These are phyloP conservation scores for Dunckerocampus dactyliophorus DNA, from an alignment of 2,113 vertebrate genomes.

Conservation along the genomic window DNA sequence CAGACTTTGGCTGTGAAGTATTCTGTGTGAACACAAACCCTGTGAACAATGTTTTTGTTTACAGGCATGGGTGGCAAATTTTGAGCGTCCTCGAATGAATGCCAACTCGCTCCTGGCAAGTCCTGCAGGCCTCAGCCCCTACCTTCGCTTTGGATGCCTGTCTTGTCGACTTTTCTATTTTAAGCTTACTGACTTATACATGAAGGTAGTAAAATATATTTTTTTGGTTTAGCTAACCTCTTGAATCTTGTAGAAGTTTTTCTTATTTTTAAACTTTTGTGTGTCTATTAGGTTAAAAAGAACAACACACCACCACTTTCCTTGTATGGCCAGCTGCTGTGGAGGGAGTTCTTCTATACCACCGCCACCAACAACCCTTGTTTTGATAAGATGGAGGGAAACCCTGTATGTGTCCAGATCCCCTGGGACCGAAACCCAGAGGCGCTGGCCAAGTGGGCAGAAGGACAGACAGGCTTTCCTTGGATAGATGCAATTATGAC, in stretches of 20 bases:
- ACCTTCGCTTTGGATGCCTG: slow-evolving; percentile 92
- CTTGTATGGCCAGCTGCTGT: slow-evolving; percentile 90
- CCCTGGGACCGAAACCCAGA: slow-evolving; percentile 94
- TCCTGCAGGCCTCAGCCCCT: slow-evolving; percentile 91
- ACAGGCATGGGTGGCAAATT: slow-evolving; percentile 95
- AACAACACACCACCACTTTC: slow-evolving; percentile 87
- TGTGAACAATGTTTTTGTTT: slow-evolving; percentile 11
- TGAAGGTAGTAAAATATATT: slow-evolving; percentile 75
- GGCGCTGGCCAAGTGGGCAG: slow-evolving; percentile 94
- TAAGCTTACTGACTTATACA: slow-evolving; percentile 93
- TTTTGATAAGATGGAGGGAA: slow-evolving; percentile 98
- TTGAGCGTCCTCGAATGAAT: slow-evolving; percentile 92
- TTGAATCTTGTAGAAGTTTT: not conserved
- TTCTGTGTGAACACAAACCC: not conserved
- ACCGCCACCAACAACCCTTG: slow-evolving; percentile 90
- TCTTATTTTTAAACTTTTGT: not conserved
- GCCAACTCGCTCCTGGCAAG: slow-evolving; percentile 91
- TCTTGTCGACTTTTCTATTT: slow-evolving; percentile 94
- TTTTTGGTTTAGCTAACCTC: not conserved
- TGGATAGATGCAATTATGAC: slow-evolving; percentile 65
- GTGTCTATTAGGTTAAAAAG: slow-evolving; percentile 82
- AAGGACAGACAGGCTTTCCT: slow-evolving; percentile 80
- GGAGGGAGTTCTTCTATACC: slow-evolving; percentile 97
- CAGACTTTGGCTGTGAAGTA: not conserved
- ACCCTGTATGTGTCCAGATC: slow-evolving; percentile 93